Evolutionary conservation across 2,113 vertebrate species (phyloP).

Genomic region (Entomyzon cyanotis): DNA sequence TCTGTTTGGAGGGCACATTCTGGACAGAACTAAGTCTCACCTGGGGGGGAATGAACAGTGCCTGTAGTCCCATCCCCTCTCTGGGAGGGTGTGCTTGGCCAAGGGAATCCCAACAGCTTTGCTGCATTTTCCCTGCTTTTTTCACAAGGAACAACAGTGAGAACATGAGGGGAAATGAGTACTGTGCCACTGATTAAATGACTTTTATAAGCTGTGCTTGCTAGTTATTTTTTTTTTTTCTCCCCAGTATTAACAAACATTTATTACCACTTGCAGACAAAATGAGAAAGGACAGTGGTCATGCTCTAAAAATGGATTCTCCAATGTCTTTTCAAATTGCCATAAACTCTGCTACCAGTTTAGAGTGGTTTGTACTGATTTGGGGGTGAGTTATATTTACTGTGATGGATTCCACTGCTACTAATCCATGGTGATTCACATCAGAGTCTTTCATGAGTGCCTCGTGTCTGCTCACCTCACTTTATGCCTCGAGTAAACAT

Average conservation of each 20-base stretch:
- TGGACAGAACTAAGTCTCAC: background rate
- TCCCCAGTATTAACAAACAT: background rate
- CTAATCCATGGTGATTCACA: background rate
- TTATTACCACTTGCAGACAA: background rate
- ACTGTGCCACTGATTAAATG: background rate
- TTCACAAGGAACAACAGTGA: background rate
- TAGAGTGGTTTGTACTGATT: background rate
- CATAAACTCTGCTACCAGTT: background rate
- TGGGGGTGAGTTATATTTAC: background rate
- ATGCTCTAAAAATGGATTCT: background rate
- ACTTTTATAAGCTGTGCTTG: background rate
- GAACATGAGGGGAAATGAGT: background rate
- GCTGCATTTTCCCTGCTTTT: background rate
- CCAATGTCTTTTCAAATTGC: background rate
- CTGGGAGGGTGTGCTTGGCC: background rate
- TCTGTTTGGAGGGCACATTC: background rate
- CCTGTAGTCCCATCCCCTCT: background rate
- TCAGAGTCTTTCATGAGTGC: background rate
- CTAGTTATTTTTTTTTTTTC: background rate
- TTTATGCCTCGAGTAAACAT: background rate
- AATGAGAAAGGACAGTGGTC: background rate
- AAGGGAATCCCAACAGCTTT: background rate
- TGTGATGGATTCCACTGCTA: background rate
- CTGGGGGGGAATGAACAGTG: fast-evolving
- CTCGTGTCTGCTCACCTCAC: background rate